phyloP scores from a whole-genome alignment of 2,113 vertebrate genomes.

The Notothenia rossii region DNA sequence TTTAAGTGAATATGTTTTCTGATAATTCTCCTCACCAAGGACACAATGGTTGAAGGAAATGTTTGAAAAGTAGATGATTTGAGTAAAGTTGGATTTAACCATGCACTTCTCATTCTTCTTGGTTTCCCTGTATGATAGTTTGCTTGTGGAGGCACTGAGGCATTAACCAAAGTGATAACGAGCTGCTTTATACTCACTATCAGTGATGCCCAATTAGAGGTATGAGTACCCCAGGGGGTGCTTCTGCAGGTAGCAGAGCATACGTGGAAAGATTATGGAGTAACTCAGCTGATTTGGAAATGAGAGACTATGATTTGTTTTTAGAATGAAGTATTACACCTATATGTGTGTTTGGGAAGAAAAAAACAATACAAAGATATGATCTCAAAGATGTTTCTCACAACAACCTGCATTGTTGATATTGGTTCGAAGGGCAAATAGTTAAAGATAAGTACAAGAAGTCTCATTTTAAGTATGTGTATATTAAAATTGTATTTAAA shows the following conservation, averaged over 20 bases:
- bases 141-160: background rate
- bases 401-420: background rate
- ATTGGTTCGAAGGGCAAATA: too few relatives aligned
- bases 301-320: background rate
- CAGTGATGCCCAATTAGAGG: background rate
- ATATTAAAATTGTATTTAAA: background rate
- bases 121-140: background rate
- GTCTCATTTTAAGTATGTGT: too few relatives aligned
- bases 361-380: background rate
- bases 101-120: background rate
- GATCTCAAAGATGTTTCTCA: background rate
- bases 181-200: background rate
- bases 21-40: background rate
- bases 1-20: constrained; percentile 3
- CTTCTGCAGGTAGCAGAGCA: background rate
- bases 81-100: background rate
- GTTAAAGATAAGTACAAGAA: too few relatives aligned
- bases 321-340: background rate
- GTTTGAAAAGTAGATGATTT: background rate
- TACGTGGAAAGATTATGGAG: background rate
- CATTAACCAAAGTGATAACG: constrained; percentile 10
- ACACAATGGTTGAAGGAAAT: background rate
- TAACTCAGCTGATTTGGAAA: background rate
- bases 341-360: background rate
- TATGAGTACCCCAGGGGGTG: background rate